These are phyloP conservation scores for Oscheius sp. DNA, from an alignment of 1,140 invertebrate genomes.

Conservation along the genomic window DNA sequence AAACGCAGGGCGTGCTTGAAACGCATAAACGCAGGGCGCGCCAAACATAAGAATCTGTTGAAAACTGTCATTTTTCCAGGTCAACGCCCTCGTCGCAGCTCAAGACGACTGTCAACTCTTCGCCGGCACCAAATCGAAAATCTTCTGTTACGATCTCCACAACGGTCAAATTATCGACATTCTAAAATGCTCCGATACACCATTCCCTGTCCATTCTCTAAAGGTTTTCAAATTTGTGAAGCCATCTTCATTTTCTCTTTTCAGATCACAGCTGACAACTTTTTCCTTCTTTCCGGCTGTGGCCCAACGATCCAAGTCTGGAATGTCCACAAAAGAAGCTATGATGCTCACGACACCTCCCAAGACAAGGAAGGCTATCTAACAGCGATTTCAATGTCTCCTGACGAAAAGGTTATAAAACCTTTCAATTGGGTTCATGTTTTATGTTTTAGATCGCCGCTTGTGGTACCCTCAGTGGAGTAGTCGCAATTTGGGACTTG, in stretches of 20 bases:
- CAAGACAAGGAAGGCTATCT: slow-evolving; percentile 38
- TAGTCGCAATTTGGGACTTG: slow-evolving; percentile 43
- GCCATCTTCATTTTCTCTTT: neutral
- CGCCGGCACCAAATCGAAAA: slow-evolving; percentile 36
- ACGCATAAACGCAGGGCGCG: too few relatives aligned
- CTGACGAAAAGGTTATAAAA: slow-evolving; percentile 33
- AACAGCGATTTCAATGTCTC: slow-evolving; percentile 34
- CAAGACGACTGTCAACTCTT: slow-evolving; percentile 47
- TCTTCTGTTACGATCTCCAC: slow-evolving; percentile 45
- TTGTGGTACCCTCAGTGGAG: slow-evolving; percentile 43
- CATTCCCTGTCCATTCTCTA: slow-evolving; percentile 25
- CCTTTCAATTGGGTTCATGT: neutral
- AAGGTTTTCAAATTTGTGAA: slow-evolving; percentile 11
- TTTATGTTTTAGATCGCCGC: slow-evolving; percentile 20
- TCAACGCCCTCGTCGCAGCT: slow-evolving; percentile 36
- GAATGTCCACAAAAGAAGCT: slow-evolving; percentile 38
- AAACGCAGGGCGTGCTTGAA: too few relatives aligned
- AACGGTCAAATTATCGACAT: slow-evolving; percentile 43
- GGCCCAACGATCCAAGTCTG: slow-evolving; percentile 42
- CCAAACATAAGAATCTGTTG: too few relatives aligned
- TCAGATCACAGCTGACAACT: slow-evolving; percentile 43
- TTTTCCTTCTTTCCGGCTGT: slow-evolving; percentile 38
- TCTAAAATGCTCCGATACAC: slow-evolving; percentile 14
- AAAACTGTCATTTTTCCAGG: neutral
- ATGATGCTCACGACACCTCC: slow-evolving; percentile 29